These are phyloP conservation scores for Drosophila simulans DNA, from an alignment of 1,140 invertebrate species.

Conservation along the genomic window DNA sequence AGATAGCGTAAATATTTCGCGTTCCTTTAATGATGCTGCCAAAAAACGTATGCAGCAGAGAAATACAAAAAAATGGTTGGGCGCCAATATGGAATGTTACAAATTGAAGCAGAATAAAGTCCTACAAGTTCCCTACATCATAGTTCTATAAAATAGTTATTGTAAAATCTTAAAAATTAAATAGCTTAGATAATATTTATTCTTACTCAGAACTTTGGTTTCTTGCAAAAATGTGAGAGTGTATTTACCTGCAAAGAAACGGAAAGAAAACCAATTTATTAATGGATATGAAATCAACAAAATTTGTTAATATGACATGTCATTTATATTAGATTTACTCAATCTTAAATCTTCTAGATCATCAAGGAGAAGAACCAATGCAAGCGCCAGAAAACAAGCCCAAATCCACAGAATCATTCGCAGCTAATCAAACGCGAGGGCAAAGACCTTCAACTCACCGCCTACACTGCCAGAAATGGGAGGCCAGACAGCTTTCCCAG, in stretches of 20 bases:
- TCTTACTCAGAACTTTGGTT: too few species aligned
- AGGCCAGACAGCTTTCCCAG: background rate
- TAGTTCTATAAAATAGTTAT: too few species aligned
- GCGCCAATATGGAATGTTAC: background rate
- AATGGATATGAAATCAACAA: background rate
- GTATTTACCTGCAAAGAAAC: conserved; percentile 14
- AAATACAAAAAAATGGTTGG: background rate
- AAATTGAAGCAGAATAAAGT: background rate
- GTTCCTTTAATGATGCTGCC: conserved; percentile 50
- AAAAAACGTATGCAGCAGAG: conserved; percentile 15
- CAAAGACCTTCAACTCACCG: conserved; percentile 13
- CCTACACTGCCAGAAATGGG: conserved; percentile 27
- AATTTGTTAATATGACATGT: too few species aligned
- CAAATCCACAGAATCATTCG: conserved; percentile 58
- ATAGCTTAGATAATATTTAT: background rate
- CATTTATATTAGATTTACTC: too few species aligned
- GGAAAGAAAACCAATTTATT: background rate
- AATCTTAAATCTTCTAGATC: too few species aligned
- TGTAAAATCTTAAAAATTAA: too few species aligned
- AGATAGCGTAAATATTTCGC: conserved; percentile 42
- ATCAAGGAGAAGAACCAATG: background rate
- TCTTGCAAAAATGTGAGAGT: background rate
- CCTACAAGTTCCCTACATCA: too few species aligned
- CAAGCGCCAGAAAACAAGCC: background rate
- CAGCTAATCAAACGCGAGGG: conserved; percentile 59